Evolutionary conservation across 2,797 vertebrate genomes (phyloP).

Genomic region (Gymnopithys bicolor): DNA sequence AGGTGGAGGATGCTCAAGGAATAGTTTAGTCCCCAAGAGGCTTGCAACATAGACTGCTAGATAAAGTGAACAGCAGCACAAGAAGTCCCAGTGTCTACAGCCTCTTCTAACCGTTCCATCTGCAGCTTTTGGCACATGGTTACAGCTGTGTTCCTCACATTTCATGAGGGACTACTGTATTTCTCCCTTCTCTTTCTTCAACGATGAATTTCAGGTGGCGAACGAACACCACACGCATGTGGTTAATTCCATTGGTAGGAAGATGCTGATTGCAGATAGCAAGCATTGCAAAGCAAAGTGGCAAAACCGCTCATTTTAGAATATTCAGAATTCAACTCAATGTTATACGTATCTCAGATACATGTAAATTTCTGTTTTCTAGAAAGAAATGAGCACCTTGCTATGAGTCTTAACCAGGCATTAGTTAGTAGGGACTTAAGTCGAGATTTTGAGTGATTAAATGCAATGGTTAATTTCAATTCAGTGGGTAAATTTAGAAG

Average conservation of each 20-base stretch:
- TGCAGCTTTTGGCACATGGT: not conserved
- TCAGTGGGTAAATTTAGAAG: not conserved
- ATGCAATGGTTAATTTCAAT: not conserved
- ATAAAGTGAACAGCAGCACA: not conserved
- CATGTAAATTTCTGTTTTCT: not conserved
- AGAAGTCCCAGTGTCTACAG: not conserved
- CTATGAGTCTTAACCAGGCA: not conserved
- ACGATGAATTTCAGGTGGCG: not conserved
- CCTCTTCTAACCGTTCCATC: not conserved
- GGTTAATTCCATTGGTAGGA: not conserved
- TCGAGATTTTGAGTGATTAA: not conserved
- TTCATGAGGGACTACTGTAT: not conserved
- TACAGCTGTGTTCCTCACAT: not conserved
- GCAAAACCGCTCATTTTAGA: fast-evolving
- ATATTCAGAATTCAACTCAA: not conserved
- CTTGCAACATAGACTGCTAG: not conserved
- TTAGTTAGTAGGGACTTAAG: not conserved
- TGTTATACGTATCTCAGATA: not conserved
- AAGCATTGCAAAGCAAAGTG: not conserved
- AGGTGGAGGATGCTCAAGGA: not conserved
- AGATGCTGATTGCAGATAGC: not conserved
- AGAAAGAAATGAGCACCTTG: not conserved
- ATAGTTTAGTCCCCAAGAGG: not conserved
- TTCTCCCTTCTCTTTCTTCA: not conserved
- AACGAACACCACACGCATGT: not conserved